A percentile compares a stretch with the other conserved stretches of the same genome.
These are phyloP conservation scores for Percina caprodes DNA, from an alignment of 2,113 vertebrate genomes.

Conservation along the genomic window DNA sequence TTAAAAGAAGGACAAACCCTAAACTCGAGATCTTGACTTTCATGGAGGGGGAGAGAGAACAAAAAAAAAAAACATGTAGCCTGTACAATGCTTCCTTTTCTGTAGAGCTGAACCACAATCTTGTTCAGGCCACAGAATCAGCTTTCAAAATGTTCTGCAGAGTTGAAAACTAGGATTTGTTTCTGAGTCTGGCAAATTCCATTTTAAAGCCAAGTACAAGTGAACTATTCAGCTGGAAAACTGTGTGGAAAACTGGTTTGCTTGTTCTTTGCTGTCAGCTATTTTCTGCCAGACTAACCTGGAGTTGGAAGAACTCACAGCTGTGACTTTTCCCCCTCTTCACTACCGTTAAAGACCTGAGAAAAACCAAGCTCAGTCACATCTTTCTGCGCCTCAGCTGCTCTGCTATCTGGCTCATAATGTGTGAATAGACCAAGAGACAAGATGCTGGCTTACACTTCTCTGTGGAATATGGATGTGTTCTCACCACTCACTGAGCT, in stretches of 20 bases:
- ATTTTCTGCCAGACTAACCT: conserved; percentile 48
- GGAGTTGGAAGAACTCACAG: conserved; percentile 46
- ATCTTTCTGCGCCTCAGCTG: conserved; percentile 48
- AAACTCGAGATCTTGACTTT: no score
- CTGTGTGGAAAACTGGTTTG: conserved; percentile 10
- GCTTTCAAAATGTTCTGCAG: background rate
- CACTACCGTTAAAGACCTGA: conserved; percentile 36
- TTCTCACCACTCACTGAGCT: conserved; percentile 43
- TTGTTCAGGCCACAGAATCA: background rate
- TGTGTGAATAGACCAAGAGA: conserved; percentile 42
- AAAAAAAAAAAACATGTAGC: no score
- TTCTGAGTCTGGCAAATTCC: conserved; percentile 1
- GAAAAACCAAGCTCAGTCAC: conserved; percentile 24
- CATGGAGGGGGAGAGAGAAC: no score
- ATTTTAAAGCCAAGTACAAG: conserved; percentile 14
- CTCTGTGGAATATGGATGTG: conserved; percentile 13
- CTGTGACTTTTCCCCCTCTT: conserved; percentile 54
- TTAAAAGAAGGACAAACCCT: no score
- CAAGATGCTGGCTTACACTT: conserved; percentile 44
- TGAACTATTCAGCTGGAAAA: conserved; percentile 27
- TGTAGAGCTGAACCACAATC: background rate
- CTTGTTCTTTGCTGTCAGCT: conserved; percentile 18
- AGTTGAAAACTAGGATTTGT: background rate
- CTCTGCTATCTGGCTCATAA: conserved; percentile 42
- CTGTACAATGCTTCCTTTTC: background rate